Evolutionary conservation across 2,888 invertebrate genomes (phyloP), one percentile per base, ranked within the genome.

Genomic region (Dendrolimus pini): DNA sequence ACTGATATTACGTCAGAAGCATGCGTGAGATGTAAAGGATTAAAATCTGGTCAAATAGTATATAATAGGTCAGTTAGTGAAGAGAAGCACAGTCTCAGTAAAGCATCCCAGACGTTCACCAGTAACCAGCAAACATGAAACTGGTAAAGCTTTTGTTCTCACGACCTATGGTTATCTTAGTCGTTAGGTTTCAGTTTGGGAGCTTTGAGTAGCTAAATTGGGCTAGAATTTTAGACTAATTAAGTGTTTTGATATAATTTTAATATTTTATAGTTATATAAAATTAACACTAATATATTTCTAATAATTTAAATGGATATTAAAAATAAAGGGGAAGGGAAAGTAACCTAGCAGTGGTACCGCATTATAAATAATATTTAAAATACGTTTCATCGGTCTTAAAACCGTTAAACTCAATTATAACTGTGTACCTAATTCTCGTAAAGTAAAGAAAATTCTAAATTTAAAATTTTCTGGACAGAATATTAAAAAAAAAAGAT

Each of bases 21-120:
- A 68, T 72, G 77, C 79, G 78, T 80, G 78, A 72, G 77, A 71
- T 74, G 68, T 68, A 70, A 76, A 75, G 84, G 85, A 85, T 83
- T 78, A 78, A 71, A 74, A 76, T 76, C 74, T 72, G 65, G 65
- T 70, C 67, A 70, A 65, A 58, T 65, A 66, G 80, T 89, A 89
- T 89, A 89, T 85, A 89, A 83, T 81, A 72, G 82, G 81, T 80
- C 79, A 80, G 66, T 69, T 54, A 60, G 69, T 64, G 69, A 64
- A 41, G 69, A 77, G 70, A 74, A 71, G 71, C 77, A 77, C 78
- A 80, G 78, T 80, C 63, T 69, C 60, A 61, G 59, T 67, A 62
- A 62, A 74, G 71, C 74, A 66, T 79, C 75, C 72, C 70, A 71
- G 67, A 58, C 56, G 57, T 58, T 60, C 66, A 55, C 60, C 61